phyloP scores from a whole-genome alignment of 2,113 vertebrate species.

The Machaerirhynchus nigripectus region DNA sequence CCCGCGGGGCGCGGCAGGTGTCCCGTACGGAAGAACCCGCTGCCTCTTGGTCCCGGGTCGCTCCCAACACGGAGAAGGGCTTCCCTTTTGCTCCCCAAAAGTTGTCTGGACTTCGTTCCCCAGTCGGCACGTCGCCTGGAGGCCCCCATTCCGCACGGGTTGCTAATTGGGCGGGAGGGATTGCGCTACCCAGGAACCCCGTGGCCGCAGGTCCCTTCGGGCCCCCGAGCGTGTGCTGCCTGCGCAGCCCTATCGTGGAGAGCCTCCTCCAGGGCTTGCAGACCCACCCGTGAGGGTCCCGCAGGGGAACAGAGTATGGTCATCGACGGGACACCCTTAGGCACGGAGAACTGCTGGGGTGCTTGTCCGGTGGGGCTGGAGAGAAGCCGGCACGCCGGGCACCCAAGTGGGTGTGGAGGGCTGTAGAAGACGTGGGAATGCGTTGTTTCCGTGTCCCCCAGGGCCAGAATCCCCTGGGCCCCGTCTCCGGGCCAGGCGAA shows the following conservation, averaged over 20 bases:
- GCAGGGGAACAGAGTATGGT: background rate
- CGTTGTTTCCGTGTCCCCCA: background rate
- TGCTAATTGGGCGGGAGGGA: background rate
- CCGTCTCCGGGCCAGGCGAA: background rate
- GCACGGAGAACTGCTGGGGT: background rate
- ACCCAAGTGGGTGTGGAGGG: background rate
- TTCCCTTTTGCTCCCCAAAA: background rate
- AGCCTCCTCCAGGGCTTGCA: background rate
- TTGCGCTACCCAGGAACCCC: background rate
- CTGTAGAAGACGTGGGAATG: background rate
- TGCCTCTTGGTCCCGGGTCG: background rate
- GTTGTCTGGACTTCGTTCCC: background rate
- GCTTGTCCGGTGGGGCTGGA: background rate
- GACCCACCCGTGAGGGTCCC: background rate
- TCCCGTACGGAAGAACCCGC: background rate
- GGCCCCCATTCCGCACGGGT: rapidly evolving
- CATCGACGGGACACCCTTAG: rapidly evolving
- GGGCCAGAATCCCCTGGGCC: no score
- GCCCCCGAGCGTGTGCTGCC: background rate
- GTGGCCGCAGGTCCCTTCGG: background rate
- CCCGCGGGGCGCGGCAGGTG: background rate
- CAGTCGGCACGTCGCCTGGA: rapidly evolving
- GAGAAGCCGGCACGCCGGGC: background rate
- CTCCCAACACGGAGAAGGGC: background rate
- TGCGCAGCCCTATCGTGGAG: background rate